Evolutionary conservation across 2,888 invertebrate species (phyloP).

Genomic region (Eristalis intricaria): DNA sequence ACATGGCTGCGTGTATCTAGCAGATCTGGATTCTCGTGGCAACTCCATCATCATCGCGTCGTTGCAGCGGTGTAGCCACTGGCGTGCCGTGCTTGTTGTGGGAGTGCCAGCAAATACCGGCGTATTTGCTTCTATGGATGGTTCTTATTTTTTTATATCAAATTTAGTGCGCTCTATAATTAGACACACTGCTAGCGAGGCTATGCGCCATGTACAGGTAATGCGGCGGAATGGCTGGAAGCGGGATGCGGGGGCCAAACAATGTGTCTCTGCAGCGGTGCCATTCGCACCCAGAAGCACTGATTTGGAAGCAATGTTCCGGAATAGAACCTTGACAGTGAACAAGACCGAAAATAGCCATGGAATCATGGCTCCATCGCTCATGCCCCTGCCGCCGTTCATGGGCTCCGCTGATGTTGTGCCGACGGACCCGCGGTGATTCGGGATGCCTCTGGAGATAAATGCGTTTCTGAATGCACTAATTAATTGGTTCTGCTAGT

Average conservation of each 20-base stretch:
- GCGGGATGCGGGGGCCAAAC: not conserved
- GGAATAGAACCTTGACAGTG: constrained; percentile 68
- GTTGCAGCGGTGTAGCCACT: not conserved
- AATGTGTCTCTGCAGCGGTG: not conserved
- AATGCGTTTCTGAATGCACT: constrained; percentile 61
- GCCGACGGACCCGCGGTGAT: constrained; percentile 1
- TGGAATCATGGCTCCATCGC: constrained; percentile 9
- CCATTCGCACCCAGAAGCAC: not conserved
- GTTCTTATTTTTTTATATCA: constrained; percentile 26
- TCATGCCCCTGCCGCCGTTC: not conserved
- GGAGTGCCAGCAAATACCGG: constrained; percentile 13
- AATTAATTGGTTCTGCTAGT: constrained; percentile 47
- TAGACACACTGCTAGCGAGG: constrained; percentile 7
- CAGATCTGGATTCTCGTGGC: constrained; percentile 37
- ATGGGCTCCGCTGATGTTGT: not conserved
- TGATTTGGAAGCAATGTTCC: constrained; percentile 10
- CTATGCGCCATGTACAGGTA: constrained; percentile 7
- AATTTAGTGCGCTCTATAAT: constrained; percentile 58
- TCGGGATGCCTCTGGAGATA: constrained; percentile 20
- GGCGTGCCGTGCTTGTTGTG: constrained; percentile 4
- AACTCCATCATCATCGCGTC: constrained; percentile 41
- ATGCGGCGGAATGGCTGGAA: not conserved
- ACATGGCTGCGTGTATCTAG: constrained; percentile 32
- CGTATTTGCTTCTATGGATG: constrained; percentile 36
- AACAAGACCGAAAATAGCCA: constrained; percentile 63